Percentiles rank a stretch among this genome's conserved stretches.
Evolutionary conservation across 2,113 vertebrate genomes (phyloP).

Genomic region (Grammomys surdaster): DNA sequence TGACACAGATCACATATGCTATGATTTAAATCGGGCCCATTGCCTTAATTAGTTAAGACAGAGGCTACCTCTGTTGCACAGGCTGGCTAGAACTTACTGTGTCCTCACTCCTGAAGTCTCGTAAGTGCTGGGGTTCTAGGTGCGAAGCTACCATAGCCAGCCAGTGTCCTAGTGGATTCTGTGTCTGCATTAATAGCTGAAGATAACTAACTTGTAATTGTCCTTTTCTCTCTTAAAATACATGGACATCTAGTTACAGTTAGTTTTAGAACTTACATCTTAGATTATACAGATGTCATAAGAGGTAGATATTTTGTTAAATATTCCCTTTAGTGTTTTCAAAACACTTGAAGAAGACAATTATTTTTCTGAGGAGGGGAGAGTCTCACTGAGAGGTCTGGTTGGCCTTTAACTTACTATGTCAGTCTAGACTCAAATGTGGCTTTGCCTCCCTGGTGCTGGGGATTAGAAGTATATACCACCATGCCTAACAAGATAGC

Average conservation of each 20-base stretch:
- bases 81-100: neutral
- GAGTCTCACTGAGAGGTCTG: neutral
- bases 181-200: constrained; percentile 25
- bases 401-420: neutral
- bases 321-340: constrained; percentile 16
- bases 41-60: neutral
- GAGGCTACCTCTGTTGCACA: neutral
- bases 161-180: neutral
- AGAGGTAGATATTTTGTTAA: neutral
- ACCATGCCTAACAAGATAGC: neutral
- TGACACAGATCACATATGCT: neutral
- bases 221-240: constrained; percentile 11
- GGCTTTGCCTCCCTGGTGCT: neutral
- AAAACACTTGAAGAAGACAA: constrained; percentile 37
- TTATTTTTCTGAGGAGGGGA: neutral
- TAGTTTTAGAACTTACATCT: neutral
- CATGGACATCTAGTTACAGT: neutral
- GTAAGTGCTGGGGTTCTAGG: neutral
- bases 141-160: neutral
- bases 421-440: neutral
- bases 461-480: neutral
- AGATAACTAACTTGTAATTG: neutral
- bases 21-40: constrained; percentile 36
- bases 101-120: neutral
- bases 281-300: neutral